Percentiles rank a stretch among this genome's conserved stretches.
These are phyloP conservation scores for Meandrusa payeni DNA, from an alignment of 2,888 invertebrate species.

Conservation along the genomic window DNA sequence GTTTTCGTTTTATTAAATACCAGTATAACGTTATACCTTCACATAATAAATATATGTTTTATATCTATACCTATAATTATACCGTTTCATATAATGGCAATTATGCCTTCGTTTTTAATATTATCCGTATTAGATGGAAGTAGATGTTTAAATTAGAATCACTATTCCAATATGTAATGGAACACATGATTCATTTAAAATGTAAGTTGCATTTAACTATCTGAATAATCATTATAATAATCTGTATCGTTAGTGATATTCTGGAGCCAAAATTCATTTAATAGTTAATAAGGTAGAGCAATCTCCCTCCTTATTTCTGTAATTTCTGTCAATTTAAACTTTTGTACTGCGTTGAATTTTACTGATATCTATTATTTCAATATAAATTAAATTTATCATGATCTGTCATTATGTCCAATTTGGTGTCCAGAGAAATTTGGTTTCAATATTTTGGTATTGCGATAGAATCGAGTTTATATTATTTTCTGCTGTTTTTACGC, in stretches of 20 bases:
- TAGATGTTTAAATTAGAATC: constrained; percentile 27
- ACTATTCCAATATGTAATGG: constrained; percentile 10
- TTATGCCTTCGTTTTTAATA: neutral
- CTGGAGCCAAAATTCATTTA: constrained; percentile 6
- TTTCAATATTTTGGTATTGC: neutral
- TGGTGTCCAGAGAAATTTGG: too few relatives aligned
- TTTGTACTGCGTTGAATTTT: too few relatives aligned
- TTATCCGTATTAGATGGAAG: constrained; percentile 24
- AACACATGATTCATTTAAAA: constrained; percentile 19
- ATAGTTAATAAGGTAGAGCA: constrained; percentile 9
- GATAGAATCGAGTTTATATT: neutral
- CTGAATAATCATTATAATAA: too few relatives aligned
- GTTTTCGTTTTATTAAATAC: too few relatives aligned
- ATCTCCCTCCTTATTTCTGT: neutral
- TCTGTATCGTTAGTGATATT: constrained; percentile 5
- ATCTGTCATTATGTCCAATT: too few relatives aligned
- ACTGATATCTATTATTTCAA: too few relatives aligned
- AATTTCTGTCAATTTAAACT: neutral
- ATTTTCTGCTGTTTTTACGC: neutral
- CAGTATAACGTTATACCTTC: too few relatives aligned
- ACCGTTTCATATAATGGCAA: neutral
- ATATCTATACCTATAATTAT: neutral
- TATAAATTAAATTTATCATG: too few relatives aligned
- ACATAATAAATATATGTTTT: too few relatives aligned
- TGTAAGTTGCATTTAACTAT: neutral